Conservation (phyloP, 2,888 invertebrate species). For the Machimus atricapillus region DNA sequence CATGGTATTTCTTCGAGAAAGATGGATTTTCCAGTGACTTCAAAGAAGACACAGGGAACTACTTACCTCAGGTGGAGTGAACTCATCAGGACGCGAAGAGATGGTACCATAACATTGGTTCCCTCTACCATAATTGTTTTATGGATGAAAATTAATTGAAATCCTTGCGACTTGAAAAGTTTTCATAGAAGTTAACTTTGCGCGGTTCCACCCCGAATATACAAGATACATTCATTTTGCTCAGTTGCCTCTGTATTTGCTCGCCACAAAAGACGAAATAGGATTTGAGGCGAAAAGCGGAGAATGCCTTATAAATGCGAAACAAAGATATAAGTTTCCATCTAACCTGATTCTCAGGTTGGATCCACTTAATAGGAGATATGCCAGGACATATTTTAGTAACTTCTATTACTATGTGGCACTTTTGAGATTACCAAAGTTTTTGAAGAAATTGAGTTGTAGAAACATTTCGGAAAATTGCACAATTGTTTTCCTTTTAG, state of each 20-base stretch:
- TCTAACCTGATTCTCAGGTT: background rate
- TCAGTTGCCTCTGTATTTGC: background rate
- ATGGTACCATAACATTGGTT: background rate
- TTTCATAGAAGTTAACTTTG: background rate
- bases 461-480: background rate
- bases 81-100: background rate
- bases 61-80: background rate
- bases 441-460: background rate
- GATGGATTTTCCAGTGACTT: background rate
- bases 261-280: background rate
- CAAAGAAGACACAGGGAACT: background rate
- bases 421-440: background rate
- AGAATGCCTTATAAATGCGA: background rate
- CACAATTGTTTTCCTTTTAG: background rate
- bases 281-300: background rate
- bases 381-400: background rate
- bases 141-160: slow-evolving; percentile 8
- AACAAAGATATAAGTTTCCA: background rate
- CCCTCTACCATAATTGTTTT: background rate
- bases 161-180: background rate
- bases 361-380: background rate
- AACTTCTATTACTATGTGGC: background rate
- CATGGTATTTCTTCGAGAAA: background rate
- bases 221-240: background rate
- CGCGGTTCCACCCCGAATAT: background rate